phyloP scores from a whole-genome alignment of 2,888 invertebrate species.

The Protodeltote pygarga region DNA sequence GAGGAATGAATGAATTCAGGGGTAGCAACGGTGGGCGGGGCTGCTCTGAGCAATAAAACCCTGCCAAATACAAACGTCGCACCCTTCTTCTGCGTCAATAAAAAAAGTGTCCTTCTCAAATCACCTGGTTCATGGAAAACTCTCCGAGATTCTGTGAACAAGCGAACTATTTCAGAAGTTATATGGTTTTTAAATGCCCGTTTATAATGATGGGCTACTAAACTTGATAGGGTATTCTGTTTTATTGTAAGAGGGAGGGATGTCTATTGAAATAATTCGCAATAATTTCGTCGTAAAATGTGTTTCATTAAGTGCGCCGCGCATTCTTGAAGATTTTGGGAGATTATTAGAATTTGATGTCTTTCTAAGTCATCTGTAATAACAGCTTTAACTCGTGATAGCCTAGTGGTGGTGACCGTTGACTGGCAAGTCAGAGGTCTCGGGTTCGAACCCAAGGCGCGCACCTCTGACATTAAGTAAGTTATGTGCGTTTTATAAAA shows the following conservation, averaged over 20 bases:
- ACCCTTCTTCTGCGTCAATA: conserved; percentile 12
- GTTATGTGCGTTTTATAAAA: too few relatives aligned
- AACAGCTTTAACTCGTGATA: too few relatives aligned
- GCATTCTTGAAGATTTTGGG: conserved; percentile 15
- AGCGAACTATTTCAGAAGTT: conserved; percentile 38
- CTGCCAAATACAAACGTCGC: conserved; percentile 55
- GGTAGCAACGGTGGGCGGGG: conserved; percentile 77
- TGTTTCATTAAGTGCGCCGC: conserved; percentile 15
- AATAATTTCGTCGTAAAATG: conserved; percentile 50
- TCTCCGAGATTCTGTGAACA: conserved; percentile 61
- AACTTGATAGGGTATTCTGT: conserved; percentile 44
- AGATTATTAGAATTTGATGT: conserved; percentile 20
- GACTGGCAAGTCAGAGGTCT: too few relatives aligned
- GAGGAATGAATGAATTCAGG: conserved; percentile 79
- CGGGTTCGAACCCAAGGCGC: too few relatives aligned
- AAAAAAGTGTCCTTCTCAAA: conserved; percentile 38
- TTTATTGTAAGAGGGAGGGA: conserved; percentile 48
- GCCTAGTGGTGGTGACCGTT: too few relatives aligned
- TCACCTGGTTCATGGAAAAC: conserved; percentile 65
- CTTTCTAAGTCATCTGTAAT: background rate
- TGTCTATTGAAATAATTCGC: conserved; percentile 55
- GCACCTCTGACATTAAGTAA: too few relatives aligned
- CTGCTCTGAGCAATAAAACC: conserved; percentile 57
- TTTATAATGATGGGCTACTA: conserved; percentile 26
- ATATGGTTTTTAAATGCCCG: conserved; percentile 3